phyloP scores from a whole-genome alignment of 2,113 vertebrate genomes.

The Hylia prasina region DNA sequence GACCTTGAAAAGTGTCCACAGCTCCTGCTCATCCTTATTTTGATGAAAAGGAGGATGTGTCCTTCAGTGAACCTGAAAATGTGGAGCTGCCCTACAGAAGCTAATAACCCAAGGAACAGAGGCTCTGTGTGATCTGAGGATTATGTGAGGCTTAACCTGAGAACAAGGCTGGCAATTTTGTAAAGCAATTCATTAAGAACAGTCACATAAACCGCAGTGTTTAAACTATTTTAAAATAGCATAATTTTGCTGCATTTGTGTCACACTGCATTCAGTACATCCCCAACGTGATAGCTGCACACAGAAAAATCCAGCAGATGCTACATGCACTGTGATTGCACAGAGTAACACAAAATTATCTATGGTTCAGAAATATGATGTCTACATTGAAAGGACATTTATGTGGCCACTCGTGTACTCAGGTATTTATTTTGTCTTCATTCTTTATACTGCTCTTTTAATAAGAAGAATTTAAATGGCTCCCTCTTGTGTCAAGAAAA shows the following conservation, averaged over 20 bases:
- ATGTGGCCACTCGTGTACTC: neutral
- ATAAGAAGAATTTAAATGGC: constrained; percentile 38
- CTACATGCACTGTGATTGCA: neutral
- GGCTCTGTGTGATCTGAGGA: neutral
- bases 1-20: neutral
- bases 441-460: neutral
- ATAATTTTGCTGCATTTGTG: neutral
- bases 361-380: constrained; percentile 27
- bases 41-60: neutral
- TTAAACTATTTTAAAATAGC: neutral
- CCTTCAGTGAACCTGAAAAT: neutral
- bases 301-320: neutral
- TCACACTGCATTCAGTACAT: neutral
- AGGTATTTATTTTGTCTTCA: neutral
- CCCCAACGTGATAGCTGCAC: neutral
- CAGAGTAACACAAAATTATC: neutral
- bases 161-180: neutral
- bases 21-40: neutral
- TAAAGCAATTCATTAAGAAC: neutral
- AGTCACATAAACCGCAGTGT: neutral
- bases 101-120: neutral
- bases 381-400: neutral
- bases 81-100: neutral
- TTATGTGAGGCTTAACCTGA: neutral
- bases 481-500: constrained; percentile 67